Evolutionary conservation across 2,797 vertebrate species (phyloP).

Genomic region (Chaunax sp.): DNA sequence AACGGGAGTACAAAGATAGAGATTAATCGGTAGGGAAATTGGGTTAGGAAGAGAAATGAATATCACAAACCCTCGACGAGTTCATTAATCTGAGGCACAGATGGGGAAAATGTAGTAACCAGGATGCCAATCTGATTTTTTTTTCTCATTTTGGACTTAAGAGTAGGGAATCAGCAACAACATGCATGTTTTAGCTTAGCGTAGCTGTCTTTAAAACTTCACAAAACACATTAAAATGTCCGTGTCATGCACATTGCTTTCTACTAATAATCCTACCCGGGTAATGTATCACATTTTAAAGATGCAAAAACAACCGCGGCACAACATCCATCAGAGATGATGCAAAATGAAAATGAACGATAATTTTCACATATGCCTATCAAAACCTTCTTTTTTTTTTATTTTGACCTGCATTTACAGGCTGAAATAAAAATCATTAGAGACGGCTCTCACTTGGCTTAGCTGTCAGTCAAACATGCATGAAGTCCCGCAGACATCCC

Average conservation of each 20-base stretch:
- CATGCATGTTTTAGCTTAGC: too few species aligned
- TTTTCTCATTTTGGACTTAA: background rate
- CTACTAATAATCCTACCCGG: too few species aligned
- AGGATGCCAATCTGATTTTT: conserved; percentile 57
- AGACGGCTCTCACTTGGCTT: conserved; percentile 11
- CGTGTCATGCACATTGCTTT: too few species aligned
- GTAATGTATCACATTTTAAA: too few species aligned
- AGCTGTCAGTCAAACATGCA: conserved; percentile 61
- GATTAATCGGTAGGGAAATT: conserved; percentile 73
- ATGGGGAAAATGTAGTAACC: conserved; percentile 56
- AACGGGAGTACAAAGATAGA: conserved; percentile 57
- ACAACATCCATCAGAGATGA: background rate
- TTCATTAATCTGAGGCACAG: conserved; percentile 69
- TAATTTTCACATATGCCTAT: conserved; percentile 33
- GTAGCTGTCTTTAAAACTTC: too few species aligned
- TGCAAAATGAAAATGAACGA: conserved; percentile 7
- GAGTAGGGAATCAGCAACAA: too few species aligned
- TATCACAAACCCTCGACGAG: conserved; percentile 54
- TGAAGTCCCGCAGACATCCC: conserved; percentile 17
- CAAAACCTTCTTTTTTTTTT: conserved; percentile 8
- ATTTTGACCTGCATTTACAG: conserved; percentile 24
- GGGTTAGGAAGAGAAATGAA: conserved; percentile 65
- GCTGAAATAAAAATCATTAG: conserved; percentile 44
- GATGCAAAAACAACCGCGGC: too few species aligned
- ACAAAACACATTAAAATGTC: too few species aligned